phyloP scores from a whole-genome alignment of 2,797 vertebrate species.

The Amazona finschi region DNA sequence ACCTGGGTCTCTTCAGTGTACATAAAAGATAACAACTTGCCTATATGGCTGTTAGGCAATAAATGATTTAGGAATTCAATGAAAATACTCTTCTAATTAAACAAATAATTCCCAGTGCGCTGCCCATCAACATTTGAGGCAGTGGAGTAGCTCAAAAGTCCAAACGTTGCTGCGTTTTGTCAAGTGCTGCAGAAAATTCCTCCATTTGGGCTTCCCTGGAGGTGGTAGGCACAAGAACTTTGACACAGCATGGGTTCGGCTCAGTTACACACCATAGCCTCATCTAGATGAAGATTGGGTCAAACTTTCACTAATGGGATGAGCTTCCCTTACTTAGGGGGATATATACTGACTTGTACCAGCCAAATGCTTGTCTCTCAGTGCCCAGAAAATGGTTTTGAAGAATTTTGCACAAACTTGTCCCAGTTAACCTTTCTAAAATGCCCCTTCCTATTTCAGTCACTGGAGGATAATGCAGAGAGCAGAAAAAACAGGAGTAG shows the following conservation, averaged over 20 bases:
- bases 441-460: background rate
- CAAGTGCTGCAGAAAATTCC: background rate
- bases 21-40: background rate
- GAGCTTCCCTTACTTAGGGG: background rate
- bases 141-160: accelerated
- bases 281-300: background rate
- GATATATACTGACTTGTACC: accelerated
- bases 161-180: background rate
- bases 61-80: background rate
- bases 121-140: background rate
- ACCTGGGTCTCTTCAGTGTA: background rate
- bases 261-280: background rate
- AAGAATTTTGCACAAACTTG: background rate
- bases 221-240: background rate
- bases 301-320: background rate
- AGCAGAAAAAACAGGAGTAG: background rate
- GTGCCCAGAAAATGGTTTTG: background rate
- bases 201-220: background rate
- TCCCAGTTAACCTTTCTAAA: background rate
- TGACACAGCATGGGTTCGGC: background rate
- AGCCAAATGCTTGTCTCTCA: background rate
- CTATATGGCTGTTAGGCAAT: background rate
- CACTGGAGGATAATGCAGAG: background rate
- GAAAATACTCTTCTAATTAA: background rate
- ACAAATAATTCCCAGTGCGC: background rate